A percentile compares a stretch with the other conserved stretches of the same genome.
These are phyloP conservation scores for Melanotaenia pygmaea DNA, from an alignment of 2,797 vertebrate genomes.

Conservation along the genomic window DNA sequence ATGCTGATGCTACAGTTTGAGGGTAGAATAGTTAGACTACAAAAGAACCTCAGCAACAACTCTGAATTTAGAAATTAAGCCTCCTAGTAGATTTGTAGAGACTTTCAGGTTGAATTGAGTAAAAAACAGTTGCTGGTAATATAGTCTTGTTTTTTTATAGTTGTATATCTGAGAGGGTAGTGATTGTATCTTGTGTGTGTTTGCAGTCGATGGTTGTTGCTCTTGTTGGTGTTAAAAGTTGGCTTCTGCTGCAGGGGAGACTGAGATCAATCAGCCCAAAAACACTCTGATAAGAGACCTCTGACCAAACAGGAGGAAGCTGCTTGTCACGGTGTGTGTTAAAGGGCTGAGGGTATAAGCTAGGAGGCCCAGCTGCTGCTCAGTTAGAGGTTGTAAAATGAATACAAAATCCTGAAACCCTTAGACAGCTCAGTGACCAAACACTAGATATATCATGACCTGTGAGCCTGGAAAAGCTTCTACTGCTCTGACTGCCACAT, in stretches of 20 bases:
- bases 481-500: conserved; percentile 32
- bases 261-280: conserved; percentile 27
- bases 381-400: conserved; percentile 44
- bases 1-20: no score
- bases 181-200: conserved; percentile 12
- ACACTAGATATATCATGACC: conserved; percentile 49
- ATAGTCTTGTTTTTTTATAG: neutral
- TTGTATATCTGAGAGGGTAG: conserved; percentile 1
- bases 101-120: neutral
- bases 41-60: neutral
- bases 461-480: conserved; percentile 50
- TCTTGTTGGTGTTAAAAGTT: conserved; percentile 23
- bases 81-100: neutral
- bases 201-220: conserved; percentile 9
- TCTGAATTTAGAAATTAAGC: neutral
- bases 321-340: conserved; percentile 5
- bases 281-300: conserved; percentile 50
- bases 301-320: conserved; percentile 30
- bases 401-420: conserved; percentile 34
- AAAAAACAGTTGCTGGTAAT: neutral
- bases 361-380: conserved; percentile 33
- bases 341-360: conserved; percentile 18
- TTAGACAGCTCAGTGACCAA: conserved; percentile 48
- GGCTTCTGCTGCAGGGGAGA: conserved; percentile 14
- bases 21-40: no score